These are phyloP conservation scores for Avahi laniger DNA, from an alignment of 2,797 vertebrate species.

Conservation along the genomic window DNA sequence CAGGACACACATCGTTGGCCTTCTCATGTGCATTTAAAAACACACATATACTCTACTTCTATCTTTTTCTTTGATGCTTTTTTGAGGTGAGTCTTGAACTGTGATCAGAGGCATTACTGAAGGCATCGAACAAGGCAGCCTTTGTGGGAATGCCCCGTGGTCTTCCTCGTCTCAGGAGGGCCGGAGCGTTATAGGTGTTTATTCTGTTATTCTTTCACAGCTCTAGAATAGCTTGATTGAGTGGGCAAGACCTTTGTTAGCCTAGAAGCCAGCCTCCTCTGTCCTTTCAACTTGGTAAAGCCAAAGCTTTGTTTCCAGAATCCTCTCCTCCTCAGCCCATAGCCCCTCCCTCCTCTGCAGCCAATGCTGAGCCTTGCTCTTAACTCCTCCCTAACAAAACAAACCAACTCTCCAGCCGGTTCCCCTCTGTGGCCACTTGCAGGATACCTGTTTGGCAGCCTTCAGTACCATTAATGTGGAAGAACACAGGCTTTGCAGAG, in stretches of 20 bases:
- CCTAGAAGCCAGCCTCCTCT: not conserved
- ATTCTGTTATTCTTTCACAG: constrained; percentile 16
- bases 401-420: not conserved
- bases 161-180: not conserved
- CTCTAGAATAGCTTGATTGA: constrained; percentile 3
- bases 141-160: not conserved
- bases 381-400: not conserved
- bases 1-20: constrained; percentile 2
- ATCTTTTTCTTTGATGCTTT: constrained; percentile 34
- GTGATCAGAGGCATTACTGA: not conserved
- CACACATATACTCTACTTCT: not conserved
- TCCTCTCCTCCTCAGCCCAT: not conserved
- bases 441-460: not conserved
- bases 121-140: not conserved
- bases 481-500: not conserved
- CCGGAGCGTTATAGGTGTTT: not conserved
- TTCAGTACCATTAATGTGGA: not conserved
- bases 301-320: not conserved
- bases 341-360: not conserved
- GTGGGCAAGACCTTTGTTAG: not conserved
- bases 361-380: not conserved
- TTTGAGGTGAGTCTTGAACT: constrained; percentile 5
- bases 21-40: constrained; percentile 23
- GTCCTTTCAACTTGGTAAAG: not conserved
- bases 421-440: not conserved